Evolutionary conservation across 2,888 invertebrate genomes (phyloP).

Genomic region (Rambutsinella grinnellia): DNA sequence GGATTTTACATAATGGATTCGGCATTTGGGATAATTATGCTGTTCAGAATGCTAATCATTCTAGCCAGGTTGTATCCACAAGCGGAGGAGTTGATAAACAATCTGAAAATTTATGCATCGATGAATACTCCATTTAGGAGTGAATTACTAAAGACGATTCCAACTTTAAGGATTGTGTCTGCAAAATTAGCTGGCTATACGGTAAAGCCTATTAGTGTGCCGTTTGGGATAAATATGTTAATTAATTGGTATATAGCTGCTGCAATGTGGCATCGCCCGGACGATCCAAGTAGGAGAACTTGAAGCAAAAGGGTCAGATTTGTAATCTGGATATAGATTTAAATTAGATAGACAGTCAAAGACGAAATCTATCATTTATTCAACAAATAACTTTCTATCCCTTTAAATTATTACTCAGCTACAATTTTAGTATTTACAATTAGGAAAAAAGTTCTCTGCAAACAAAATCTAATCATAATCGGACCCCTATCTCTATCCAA

Average conservation of each 20-base stretch:
- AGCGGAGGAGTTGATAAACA: slow-evolving; percentile 40
- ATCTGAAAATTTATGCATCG: slow-evolving; percentile 28
- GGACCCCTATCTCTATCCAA: not conserved
- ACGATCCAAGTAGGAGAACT: too few species aligned
- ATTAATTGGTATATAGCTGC: slow-evolving; percentile 53
- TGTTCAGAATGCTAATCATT: slow-evolving; percentile 58
- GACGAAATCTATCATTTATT: too few species aligned
- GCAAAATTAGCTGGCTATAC: slow-evolving; percentile 46
- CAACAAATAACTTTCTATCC: too few species aligned
- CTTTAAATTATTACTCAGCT: too few species aligned
- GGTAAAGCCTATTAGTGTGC: slow-evolving; percentile 31
- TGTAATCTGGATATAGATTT: too few species aligned
- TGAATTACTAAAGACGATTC: slow-evolving; percentile 34
- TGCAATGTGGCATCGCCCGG: slow-evolving; percentile 56
- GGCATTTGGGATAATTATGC: slow-evolving; percentile 51
- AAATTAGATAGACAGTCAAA: too few species aligned
- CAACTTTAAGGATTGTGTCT: slow-evolving; percentile 32
- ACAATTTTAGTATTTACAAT: too few species aligned
- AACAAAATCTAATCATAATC: not conserved
- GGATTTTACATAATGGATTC: slow-evolving; percentile 51
- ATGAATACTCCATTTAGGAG: slow-evolving; percentile 37
- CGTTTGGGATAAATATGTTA: slow-evolving; percentile 39
- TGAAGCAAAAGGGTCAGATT: too few species aligned
- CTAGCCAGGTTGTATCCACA: slow-evolving; percentile 38
- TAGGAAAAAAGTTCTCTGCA: not conserved